Base-by-base conservation (phyloP, 2,797 vertebrate genomes). In the Telmatherina bonti region DNA sequence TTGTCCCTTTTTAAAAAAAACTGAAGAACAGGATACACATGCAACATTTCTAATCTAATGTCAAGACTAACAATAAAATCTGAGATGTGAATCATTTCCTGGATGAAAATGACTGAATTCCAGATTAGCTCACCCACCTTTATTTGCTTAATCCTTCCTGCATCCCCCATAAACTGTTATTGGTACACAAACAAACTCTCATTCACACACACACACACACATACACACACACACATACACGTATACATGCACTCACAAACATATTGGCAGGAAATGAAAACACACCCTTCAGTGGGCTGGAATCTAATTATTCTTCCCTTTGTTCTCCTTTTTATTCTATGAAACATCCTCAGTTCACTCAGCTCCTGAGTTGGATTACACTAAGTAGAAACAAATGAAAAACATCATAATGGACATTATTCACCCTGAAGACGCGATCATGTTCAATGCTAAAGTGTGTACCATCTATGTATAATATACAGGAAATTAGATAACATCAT, bases 71-170 rank as follows among this genome's bases (percentile, higher is more conserved):
- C 55, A 71, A 66, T 60, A 45, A 52, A 67, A 51, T 69, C 0
- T 2, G 18, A 53, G 6, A 29, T 9, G 33, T 86, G 81, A 91
- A 79, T 90, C 79, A 91, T 73, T 82, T 90, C 82, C 85, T 79
- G 72, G 41, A 43, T 75, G 65, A 51, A 81, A 55, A 78, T 84
- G 76, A 84, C 22, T 61, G 82, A 65, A 63, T n/a, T 73, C 5
- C 11, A 81, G 62, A 86, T 73, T 24, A 85, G 35, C 30, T 67
- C 65, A 63, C 62, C 81, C 77, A 86, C 85, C 86, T 88, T 89
- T 87, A 62, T 89, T 91, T 85, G 74, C 45, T 31, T 47, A 78
- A 67, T 78, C 79, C 71, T 77, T 84, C 73, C 80, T 70, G 81
- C 74, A 70, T 66, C 60, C 43, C 82, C 87, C 74, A 67, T 58